These are phyloP conservation scores for Gerris lacustris DNA, from an alignment of 2,888 invertebrate species.

Conservation along the genomic window DNA sequence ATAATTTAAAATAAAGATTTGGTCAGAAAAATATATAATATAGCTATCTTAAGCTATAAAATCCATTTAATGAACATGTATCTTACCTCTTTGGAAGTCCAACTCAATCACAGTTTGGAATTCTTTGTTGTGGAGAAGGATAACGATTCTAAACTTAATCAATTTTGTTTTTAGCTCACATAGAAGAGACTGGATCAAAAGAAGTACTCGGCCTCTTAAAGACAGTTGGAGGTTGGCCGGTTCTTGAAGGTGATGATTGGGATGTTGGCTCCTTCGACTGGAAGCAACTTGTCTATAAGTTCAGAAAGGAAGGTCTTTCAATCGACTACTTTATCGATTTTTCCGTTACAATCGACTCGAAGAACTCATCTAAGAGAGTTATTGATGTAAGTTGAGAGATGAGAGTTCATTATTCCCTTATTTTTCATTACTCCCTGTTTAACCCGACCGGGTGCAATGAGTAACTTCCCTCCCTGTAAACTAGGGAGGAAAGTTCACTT, in stretches of 20 bases:
- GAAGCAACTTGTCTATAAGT: conserved; percentile 70
- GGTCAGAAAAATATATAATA: neutral
- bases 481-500: too few relatives aligned
- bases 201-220: conserved; percentile 60
- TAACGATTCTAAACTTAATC: neutral
- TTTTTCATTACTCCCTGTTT: too few relatives aligned
- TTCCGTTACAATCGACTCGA: conserved; percentile 76
- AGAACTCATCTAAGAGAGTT: conserved; percentile 70
- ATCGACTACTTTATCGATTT: conserved; percentile 84
- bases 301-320: conserved; percentile 67
- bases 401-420: conserved; percentile 14
- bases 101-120: neutral
- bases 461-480: too few relatives aligned
- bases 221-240: conserved; percentile 87
- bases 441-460: too few relatives aligned
- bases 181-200: conserved; percentile 62
- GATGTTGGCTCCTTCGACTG: conserved; percentile 58
- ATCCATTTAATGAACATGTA: neutral
- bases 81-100: neutral
- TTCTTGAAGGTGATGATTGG: conserved; percentile 67
- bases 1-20: too few relatives aligned
- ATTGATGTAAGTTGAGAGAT: conserved; percentile 58
- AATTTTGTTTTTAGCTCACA: conserved; percentile 47
- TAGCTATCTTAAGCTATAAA: neutral
- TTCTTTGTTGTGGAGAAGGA: neutral